Base-by-base conservation (phyloP, 1,140 invertebrate species). In the Lycorma delicatula region DNA sequence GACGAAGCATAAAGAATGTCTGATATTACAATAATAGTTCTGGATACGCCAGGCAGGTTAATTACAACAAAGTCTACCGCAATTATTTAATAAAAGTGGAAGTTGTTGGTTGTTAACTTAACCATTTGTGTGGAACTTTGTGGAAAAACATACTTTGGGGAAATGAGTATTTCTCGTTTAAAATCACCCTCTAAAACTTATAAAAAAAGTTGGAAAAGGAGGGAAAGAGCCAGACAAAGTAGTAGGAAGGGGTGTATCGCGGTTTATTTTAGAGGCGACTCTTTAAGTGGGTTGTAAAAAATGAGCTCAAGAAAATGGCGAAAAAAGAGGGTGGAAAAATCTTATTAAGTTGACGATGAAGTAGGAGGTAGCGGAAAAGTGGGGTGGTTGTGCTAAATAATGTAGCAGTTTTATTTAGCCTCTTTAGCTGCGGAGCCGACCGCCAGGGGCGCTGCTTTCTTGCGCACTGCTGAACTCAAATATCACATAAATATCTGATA, bases 131-230 rank as follows among this genome's bases (percentile, higher is more conserved):
- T 13, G 20, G 36, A 41, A 20, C 20, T 41, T 20, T 16, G n/a
- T 13, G 36, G n/a, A 20, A 41, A 41, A 41, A 41, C 36, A 41
- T 41, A 41, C 36, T 41, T 41, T 41, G 36, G 20, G 36, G 20
- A 41, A 41, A 41, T 41, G 36, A 41, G 36, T 41, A 41, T 41
- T 41, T 41, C 36, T 41, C 36, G 36, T 41, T 41, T 41, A 41
- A 41, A 41, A 41, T 13, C 36, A 41, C 36, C 36, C 36, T 13
- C 36, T 41, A 41, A n/a, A 41, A 41, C 36, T 41, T 41, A 41
- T 41, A 41, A 41, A n/a, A n/a, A n/a, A 41, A 41, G 36, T 41
- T 41, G 36, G 36, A 16, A 13, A n/a, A n/a, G n/a, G 36, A 41
- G 36, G 36, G 36, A 41, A 41, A 11, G 20, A 41, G 36, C 20